A percentile compares a stretch with the other conserved stretches of the same genome.
These are phyloP conservation scores for Panonychus citri DNA, from an alignment of 1,140 invertebrate species.

Conservation along the genomic window DNA sequence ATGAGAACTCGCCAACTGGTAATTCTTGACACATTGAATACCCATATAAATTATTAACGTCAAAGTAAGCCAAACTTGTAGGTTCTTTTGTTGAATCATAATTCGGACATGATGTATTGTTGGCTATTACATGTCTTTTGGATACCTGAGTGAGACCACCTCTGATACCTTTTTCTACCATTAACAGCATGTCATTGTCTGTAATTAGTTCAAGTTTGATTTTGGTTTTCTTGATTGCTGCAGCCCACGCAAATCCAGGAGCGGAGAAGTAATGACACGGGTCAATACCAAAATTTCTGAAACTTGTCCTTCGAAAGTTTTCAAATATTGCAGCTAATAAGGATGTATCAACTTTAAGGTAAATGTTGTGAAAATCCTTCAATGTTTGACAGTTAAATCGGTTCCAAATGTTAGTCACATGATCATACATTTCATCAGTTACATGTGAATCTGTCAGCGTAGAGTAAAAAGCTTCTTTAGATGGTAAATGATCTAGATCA, in stretches of 20 bases:
- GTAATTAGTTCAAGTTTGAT: neutral
- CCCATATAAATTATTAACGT: neutral
- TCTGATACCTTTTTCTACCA: constrained; percentile 17
- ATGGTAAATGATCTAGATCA: neutral
- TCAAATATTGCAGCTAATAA: neutral
- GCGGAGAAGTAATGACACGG: too few species aligned
- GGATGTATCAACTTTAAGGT: neutral
- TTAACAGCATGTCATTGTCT: constrained; percentile 12
- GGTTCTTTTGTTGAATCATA: constrained; percentile 5
- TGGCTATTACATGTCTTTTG: neutral
- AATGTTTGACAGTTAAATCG: neutral
- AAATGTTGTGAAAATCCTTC: neutral
- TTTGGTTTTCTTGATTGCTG: too few species aligned
- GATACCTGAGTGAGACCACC: neutral
- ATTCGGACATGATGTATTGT: neutral
- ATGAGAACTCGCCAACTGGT: too few species aligned
- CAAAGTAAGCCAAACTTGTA: constrained; percentile 15
- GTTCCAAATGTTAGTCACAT: neutral
- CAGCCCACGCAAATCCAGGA: too few species aligned
- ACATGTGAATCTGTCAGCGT: neutral
- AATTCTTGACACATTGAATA: too few species aligned
- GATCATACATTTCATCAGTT: neutral
- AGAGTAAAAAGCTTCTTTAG: neutral
- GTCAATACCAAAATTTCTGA: too few species aligned
- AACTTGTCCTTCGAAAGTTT: neutral